Conservation (phyloP, 1,140 invertebrate genomes). For the Maconellicoccus hirsutus region DNA sequence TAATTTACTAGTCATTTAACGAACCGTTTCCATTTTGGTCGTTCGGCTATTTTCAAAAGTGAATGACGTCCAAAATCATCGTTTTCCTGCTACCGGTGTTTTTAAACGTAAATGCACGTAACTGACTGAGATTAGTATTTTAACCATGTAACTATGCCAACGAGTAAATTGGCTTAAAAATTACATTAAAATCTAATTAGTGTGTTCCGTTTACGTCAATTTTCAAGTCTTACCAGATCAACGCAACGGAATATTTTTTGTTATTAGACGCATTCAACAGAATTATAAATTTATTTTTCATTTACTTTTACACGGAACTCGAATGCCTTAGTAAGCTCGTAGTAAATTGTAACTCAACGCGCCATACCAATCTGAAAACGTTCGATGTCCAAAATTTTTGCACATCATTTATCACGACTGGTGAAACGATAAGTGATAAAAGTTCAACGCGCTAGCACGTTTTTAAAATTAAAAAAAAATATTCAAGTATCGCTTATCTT, state of each 20-base stretch:
- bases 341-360: too few species aligned
- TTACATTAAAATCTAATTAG: constrained; percentile 2
- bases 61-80: constrained; percentile 4
- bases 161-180: constrained; percentile 1
- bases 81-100: not conserved
- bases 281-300: constrained; percentile 1
- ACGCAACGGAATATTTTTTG: constrained; percentile 1
- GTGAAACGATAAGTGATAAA: too few species aligned
- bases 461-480: too few species aligned
- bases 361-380: too few species aligned
- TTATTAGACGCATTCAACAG: not conserved
- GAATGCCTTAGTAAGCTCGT: too few species aligned
- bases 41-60: not conserved
- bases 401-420: too few species aligned
- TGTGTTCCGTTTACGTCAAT: not conserved
- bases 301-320: too few species aligned
- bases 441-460: too few species aligned
- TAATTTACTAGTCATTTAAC: not conserved
- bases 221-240: not conserved
- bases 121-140: constrained; percentile 9
- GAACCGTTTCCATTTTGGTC: constrained; percentile 3
- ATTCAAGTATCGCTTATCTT: too few species aligned
- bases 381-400: too few species aligned
- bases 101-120: not conserved
- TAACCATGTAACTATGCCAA: constrained; percentile 2